A percentile compares a stretch with the other conserved stretches of the same genome.
Conservation (phyloP, 1,140 invertebrate species). For the Pogonognathellus flavescens region DNA sequence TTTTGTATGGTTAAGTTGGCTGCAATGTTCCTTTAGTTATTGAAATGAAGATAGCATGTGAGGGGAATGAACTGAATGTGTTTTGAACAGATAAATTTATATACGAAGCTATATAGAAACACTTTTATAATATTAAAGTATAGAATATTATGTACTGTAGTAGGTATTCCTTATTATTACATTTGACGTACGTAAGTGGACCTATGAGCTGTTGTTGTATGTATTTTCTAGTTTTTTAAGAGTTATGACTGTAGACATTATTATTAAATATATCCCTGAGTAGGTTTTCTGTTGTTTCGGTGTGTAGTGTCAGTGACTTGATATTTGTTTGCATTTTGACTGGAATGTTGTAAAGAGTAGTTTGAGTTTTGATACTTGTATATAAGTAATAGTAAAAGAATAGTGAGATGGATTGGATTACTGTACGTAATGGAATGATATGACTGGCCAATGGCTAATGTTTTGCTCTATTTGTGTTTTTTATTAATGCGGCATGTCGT, state of each 20-base stretch:
- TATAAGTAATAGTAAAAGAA: no score
- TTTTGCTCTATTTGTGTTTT: slow-evolving; percentile 43
- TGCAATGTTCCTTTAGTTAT: no score
- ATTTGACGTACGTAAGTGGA: not conserved
- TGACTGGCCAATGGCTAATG: slow-evolving; percentile 33
- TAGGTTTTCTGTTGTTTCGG: not conserved
- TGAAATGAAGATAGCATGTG: no score
- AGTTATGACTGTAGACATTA: not conserved
- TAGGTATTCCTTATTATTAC: no score
- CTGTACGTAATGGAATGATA: not conserved
- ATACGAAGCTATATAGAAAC: no score
- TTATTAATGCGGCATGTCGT: slow-evolving; percentile 44
- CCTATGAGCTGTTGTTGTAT: not conserved
- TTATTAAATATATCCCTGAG: not conserved
- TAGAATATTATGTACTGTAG: no score
- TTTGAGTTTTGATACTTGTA: not conserved
- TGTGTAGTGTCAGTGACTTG: not conserved
- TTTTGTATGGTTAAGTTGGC: no score
- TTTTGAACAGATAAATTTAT: no score
- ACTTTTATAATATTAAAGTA: no score
- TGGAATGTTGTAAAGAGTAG: not conserved
- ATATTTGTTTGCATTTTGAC: slow-evolving; percentile 28
- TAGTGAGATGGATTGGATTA: slow-evolving; percentile 21
- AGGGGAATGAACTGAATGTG: no score
- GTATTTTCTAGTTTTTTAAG: not conserved